Conservation (phyloP, 2,113 vertebrate genomes). For the Aptenodytes forsteri region DNA sequence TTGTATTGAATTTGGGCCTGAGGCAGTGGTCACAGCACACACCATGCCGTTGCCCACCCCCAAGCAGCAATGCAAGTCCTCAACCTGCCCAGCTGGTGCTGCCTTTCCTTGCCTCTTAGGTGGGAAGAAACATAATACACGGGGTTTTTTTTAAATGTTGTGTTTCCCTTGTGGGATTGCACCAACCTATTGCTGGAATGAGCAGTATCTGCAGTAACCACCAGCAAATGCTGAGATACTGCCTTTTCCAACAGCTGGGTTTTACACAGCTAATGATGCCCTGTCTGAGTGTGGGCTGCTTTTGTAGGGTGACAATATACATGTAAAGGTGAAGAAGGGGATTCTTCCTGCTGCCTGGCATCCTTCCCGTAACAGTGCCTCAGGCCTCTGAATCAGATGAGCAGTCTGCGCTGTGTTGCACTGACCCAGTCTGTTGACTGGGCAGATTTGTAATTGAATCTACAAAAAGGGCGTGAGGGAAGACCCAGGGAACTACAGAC, state of each 20-base stretch:
- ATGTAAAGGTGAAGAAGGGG: neutral
- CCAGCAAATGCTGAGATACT: neutral
- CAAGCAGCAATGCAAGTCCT: neutral
- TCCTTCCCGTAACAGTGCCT: neutral
- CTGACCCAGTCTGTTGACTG: neutral
- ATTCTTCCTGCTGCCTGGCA: neutral
- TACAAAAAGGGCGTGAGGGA: neutral
- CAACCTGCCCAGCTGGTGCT: neutral
- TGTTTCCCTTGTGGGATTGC: neutral
- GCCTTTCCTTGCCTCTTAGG: neutral
- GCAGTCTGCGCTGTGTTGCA: neutral
- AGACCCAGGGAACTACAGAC: neutral
- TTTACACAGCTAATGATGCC: neutral
- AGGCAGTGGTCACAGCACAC: neutral
- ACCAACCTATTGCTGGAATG: accelerated
- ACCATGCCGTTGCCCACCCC: neutral
- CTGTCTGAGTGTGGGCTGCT: neutral
- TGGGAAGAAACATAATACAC: neutral
- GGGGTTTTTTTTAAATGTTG: neutral
- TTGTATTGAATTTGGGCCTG: neutral
- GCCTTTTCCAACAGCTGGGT: neutral
- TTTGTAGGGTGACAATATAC: neutral
- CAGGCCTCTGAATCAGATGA: neutral
- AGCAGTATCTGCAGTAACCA: neutral
- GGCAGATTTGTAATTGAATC: neutral